Base-by-base conservation (phyloP, 2,113 vertebrate genomes). In the Prochilodus magdalenae region DNA sequence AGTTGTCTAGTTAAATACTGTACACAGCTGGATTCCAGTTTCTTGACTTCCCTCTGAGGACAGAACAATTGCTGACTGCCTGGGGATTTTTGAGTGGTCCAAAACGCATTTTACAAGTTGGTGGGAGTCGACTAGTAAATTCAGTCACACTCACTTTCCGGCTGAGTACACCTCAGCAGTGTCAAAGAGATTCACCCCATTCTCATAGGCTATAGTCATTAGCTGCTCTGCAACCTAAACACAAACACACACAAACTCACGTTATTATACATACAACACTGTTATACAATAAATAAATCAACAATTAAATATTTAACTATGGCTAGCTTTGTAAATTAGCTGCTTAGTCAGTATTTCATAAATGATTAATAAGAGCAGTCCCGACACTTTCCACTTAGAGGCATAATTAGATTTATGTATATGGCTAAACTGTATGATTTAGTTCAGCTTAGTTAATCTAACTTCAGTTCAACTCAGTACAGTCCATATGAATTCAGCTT, bases 141-240 rank as follows among this genome's bases (percentile, higher is more conserved):
- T 66, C 75, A 51, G 66, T 71, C 51, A 73, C 69, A 93, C 93
- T 96, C 93, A 99, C 98, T 96, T 99, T 62, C 98, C 98, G 0
- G 96, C 97, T 0, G 98, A 96, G 3, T 99, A 99, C 85, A 99
- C 98, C 88, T 99, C 98, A 0, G 98, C 98, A 0, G 98, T 99
- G 88, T 99, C 98, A 7, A 99, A 99, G 44, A 99, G 95, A 90
- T 99, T 99, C 76, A 99, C 96, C 0, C 98, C 98, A 0, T 95
- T 97, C 87, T 99, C 98, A 0, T 99, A 99, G 60, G 98, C 98
- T 0, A 98, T 98, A 1, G 97, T 98, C 97, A 98, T 98, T 89
- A 99, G 92, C 91, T 97, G 96, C 89, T 99, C 97, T 0, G 98
- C 98, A 84, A 98, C 96, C 98, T 99, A 77, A 49, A 73, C 69